phyloP scores from a whole-genome alignment of 2,797 vertebrate genomes.

The Acanthornis magna region DNA sequence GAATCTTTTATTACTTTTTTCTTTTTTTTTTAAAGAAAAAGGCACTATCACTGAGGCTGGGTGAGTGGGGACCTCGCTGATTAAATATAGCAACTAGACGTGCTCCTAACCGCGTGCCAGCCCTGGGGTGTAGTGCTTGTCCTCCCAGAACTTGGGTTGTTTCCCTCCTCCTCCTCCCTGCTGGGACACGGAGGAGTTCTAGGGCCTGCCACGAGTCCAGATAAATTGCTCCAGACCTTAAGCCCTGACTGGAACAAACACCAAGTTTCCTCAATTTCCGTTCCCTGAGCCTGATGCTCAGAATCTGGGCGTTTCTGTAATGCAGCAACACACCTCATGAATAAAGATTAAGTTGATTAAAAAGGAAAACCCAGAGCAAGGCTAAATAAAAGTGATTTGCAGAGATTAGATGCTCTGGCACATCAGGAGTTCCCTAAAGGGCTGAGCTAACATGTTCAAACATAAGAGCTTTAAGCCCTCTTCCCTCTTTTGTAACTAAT shows the following conservation, averaged over 20 bases:
- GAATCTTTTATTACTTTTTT: neutral
- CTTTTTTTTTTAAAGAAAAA: neutral
- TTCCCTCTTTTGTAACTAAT: conserved; percentile 42
- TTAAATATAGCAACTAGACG: neutral
- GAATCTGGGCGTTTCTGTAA: neutral
- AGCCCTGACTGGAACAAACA: neutral
- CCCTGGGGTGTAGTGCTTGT: neutral
- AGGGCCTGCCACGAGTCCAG: neutral
- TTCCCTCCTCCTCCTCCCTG: neutral
- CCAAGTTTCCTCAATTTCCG: neutral
- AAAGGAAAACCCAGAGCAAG: conserved; percentile 51
- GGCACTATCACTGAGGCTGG: neutral
- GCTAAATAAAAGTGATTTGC: conserved; percentile 55
- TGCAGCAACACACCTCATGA: conserved; percentile 46
- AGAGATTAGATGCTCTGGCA: conserved; percentile 59
- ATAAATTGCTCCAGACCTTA: conserved; percentile 40
- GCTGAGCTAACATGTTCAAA: conserved; percentile 47
- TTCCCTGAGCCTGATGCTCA: neutral
- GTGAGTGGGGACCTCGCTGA: neutral
- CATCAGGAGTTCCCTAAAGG: conserved; percentile 64
- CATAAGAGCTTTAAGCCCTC: conserved; percentile 41
- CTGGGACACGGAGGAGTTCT: neutral
- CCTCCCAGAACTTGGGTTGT: neutral
- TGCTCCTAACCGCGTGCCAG: neutral
- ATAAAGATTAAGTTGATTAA: conserved; percentile 60